Evolutionary conservation across 2,888 invertebrate genomes (phyloP).

Genomic region (Sarcophaga variegata): DNA sequence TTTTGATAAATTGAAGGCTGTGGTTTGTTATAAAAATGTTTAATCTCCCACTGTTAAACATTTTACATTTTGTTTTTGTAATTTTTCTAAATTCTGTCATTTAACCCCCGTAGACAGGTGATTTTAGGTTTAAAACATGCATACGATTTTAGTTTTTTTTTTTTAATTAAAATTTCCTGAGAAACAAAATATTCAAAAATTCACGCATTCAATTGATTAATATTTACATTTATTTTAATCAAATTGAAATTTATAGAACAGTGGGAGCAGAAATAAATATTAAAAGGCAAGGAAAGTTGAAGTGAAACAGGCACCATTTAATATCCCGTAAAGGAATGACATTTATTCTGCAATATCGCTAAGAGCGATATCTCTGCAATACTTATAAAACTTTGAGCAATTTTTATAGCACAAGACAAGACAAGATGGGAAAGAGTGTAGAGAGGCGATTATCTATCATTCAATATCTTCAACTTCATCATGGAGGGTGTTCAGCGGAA

Average conservation of each 20-base stretch:
- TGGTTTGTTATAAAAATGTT: conserved; percentile 28
- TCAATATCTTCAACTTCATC: too few species aligned
- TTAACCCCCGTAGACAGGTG: conserved; percentile 17
- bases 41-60: conserved; percentile 46
- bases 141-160: not conserved
- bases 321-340: too few species aligned
- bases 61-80: not conserved
- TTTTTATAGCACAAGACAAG: too few species aligned
- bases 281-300: not conserved
- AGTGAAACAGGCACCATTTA: too few species aligned
- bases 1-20: conserved; percentile 65
- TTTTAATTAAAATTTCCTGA: conserved; percentile 13
- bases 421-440: too few species aligned
- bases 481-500: too few species aligned
- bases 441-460: too few species aligned
- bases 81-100: conserved; percentile 5
- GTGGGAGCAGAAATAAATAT: not conserved
- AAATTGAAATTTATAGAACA: not conserved
- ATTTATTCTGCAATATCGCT: too few species aligned
- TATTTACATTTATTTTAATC: conserved; percentile 11
- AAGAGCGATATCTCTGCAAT: too few species aligned
- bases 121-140: not conserved
- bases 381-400: too few species aligned
- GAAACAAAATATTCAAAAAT: not conserved
- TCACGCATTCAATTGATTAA: not conserved